Conservation (phyloP, 2,888 invertebrate species). For the Agrotis clavis region DNA sequence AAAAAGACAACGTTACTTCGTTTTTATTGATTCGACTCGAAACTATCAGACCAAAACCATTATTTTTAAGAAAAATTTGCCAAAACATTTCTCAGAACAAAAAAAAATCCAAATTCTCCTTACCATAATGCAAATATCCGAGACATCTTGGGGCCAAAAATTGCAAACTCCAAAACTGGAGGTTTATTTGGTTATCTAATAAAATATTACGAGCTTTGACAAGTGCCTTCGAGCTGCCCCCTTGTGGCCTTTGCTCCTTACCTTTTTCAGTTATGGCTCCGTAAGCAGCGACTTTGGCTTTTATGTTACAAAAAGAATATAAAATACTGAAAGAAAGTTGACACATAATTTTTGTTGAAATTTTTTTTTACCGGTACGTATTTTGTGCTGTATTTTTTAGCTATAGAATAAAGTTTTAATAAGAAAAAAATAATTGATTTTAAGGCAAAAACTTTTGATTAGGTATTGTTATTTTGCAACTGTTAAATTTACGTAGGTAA, state of each 20-base stretch:
- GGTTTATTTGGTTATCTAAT: slow-evolving; percentile 90
- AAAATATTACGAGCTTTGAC: slow-evolving; percentile 90
- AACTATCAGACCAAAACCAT: too few species aligned
- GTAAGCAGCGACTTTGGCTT: slow-evolving; percentile 75
- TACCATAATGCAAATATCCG: slow-evolving; percentile 63
- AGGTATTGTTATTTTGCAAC: too few species aligned
- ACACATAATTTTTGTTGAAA: slow-evolving; percentile 4
- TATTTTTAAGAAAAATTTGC: background rate
- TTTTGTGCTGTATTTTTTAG: background rate
- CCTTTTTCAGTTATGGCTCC: slow-evolving; percentile 82
- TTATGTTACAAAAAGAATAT: slow-evolving; percentile 72
- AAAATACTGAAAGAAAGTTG: slow-evolving; percentile 39
- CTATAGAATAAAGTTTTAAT: background rate
- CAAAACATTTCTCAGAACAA: slow-evolving; percentile 13
- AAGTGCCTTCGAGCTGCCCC: slow-evolving; percentile 85
- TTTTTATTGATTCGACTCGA: too few species aligned
- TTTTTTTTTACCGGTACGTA: background rate
- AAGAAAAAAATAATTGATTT: background rate
- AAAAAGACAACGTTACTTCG: too few species aligned
- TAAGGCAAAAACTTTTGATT: background rate
- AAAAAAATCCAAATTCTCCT: slow-evolving; percentile 62
- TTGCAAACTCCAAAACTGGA: slow-evolving; percentile 77
- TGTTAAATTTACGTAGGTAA: too few species aligned
- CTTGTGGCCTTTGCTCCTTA: slow-evolving; percentile 79
- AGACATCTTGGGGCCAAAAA: slow-evolving; percentile 73